A percentile compares a stretch with the other conserved stretches of the same genome.
Evolutionary conservation across 2,797 vertebrate genomes (phyloP).

Genomic region (Botia kubotai): DNA sequence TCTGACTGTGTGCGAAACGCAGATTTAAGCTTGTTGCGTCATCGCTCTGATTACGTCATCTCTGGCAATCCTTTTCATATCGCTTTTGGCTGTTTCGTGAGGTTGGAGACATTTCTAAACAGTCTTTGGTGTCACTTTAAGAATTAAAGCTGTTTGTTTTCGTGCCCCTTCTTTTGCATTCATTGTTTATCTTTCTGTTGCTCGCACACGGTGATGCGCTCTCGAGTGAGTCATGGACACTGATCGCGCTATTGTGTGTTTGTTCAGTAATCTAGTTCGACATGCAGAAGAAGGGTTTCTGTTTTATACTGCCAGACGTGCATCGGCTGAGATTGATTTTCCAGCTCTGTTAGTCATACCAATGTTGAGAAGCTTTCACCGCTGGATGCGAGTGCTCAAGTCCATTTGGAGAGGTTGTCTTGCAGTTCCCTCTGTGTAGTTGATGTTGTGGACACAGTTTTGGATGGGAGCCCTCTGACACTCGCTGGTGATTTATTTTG

Average conservation of each 20-base stretch:
- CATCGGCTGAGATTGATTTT: slow-evolving; percentile 41
- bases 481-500: background rate
- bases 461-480: background rate
- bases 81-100: background rate
- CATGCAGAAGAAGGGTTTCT: slow-evolving; percentile 32
- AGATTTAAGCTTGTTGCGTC: background rate
- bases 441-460: slow-evolving; percentile 2
- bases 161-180: background rate
- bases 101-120: slow-evolving; percentile 2
- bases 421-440: slow-evolving; percentile 8
- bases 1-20: background rate
- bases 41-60: background rate
- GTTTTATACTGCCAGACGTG: slow-evolving; percentile 18
- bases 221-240: slow-evolving; percentile 34
- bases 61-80: background rate
- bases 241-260: slow-evolving; percentile 21
- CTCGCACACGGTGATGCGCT: background rate
- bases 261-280: slow-evolving; percentile 26
- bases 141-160: background rate
- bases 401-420: slow-evolving; percentile 22
- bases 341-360: slow-evolving; percentile 25
- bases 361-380: slow-evolving; percentile 43
- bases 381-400: background rate
- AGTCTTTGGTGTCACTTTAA: background rate
- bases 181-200: slow-evolving; percentile 3